These are phyloP conservation scores for Phasia obesa DNA, from an alignment of 2,888 invertebrate species.

Conservation along the genomic window DNA sequence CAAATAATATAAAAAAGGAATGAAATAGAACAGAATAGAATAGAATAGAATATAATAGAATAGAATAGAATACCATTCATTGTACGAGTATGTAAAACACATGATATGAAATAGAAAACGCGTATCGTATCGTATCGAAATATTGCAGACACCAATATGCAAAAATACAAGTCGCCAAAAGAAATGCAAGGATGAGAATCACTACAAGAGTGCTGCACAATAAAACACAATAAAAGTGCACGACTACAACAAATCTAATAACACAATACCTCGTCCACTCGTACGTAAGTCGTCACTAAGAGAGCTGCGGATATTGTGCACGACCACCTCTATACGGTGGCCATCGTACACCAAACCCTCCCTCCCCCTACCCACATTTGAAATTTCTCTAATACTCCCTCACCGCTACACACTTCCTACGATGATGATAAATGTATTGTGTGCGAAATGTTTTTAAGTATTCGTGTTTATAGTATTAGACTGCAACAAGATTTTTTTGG, in stretches of 20 bases:
- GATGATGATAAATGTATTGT: slow-evolving; percentile 69
- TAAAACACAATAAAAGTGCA: slow-evolving; percentile 71
- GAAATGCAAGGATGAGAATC: slow-evolving; percentile 60
- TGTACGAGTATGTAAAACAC: neutral
- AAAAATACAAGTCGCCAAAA: slow-evolving; percentile 61
- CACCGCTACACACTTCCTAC: slow-evolving; percentile 22
- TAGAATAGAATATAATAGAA: slow-evolving; percentile 31
- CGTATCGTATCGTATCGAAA: slow-evolving; percentile 70
- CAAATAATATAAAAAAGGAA: slow-evolving; percentile 44
- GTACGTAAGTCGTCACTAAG: slow-evolving; percentile 65
- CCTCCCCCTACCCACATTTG: neutral
- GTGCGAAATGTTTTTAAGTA: slow-evolving; percentile 46
- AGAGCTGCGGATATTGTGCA: slow-evolving; percentile 66
- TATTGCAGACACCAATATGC: slow-evolving; percentile 69
- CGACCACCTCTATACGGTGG: slow-evolving; percentile 35
- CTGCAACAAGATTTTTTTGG: neutral
- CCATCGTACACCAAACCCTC: neutral
- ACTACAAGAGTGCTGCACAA: slow-evolving; percentile 70
- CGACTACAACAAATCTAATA: slow-evolving; percentile 71
- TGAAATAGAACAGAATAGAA: slow-evolving; percentile 21
- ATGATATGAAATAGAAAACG: slow-evolving; percentile 57
- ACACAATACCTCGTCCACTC: slow-evolving; percentile 60
- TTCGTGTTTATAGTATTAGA: slow-evolving; percentile 18
- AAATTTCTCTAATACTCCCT: slow-evolving; percentile 7
- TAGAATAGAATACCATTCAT: slow-evolving; percentile 39